phyloP scores from a whole-genome alignment of 2,888 invertebrate genomes.

The Sericinus montela region DNA sequence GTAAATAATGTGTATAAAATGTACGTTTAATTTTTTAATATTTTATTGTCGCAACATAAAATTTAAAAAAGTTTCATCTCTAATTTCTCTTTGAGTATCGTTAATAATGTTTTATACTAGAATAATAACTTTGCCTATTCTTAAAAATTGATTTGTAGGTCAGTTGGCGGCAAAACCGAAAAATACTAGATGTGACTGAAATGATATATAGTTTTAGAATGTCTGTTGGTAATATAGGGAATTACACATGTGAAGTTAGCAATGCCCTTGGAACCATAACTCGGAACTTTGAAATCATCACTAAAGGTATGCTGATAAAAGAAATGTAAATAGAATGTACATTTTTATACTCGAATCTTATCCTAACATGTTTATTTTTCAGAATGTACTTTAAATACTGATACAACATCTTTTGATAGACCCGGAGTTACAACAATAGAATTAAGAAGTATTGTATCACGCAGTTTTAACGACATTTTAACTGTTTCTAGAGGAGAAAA shows the following conservation, averaged over 20 bases:
- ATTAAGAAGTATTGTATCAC: constrained; percentile 21
- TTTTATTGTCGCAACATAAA: too few species aligned
- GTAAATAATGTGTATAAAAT: too few species aligned
- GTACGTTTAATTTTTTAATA: too few species aligned
- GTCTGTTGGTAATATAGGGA: constrained; percentile 33
- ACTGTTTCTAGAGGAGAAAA: constrained; percentile 29
- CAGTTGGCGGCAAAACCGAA: constrained; percentile 38
- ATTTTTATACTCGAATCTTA: constrained; percentile 1
- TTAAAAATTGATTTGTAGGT: constrained; percentile 28
- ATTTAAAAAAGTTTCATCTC: too few species aligned
- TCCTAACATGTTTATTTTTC: constrained; percentile 12
- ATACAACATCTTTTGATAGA: constrained; percentile 27
- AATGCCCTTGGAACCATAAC: constrained; percentile 41
- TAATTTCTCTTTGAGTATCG: too few species aligned
- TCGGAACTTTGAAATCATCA: constrained; percentile 36
- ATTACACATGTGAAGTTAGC: constrained; percentile 41
- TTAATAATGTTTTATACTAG: too few species aligned
- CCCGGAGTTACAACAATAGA: constrained; percentile 34
- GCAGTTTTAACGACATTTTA: constrained; percentile 25
- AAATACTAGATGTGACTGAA: constrained; percentile 24
- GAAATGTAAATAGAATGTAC: too few species aligned
- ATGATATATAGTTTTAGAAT: constrained; percentile 30
- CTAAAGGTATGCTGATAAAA: constrained; percentile 29
- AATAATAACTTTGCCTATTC: too few species aligned
- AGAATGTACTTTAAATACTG: constrained; percentile 44